These are phyloP conservation scores for Cheirogaleus major DNA, from an alignment of 2,797 vertebrate species.

Conservation along the genomic window DNA sequence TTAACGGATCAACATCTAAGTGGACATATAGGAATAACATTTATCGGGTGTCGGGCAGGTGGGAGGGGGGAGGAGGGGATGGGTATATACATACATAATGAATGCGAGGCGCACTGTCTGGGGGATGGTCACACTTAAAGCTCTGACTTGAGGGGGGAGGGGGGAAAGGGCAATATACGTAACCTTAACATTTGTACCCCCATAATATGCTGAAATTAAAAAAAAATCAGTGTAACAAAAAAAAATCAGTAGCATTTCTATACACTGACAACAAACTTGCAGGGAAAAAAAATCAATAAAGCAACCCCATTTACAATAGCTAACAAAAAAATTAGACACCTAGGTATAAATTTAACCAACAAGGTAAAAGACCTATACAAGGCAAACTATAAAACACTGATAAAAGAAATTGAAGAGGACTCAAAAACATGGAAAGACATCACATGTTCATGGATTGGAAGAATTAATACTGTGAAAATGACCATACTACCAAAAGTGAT, in stretches of 20 bases:
- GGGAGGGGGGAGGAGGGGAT: too few relatives aligned
- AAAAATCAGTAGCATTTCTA: background rate
- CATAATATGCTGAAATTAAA: too few relatives aligned
- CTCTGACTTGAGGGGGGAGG: too few relatives aligned
- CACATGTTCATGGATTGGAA: background rate
- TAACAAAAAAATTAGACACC: background rate
- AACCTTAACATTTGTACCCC: too few relatives aligned
- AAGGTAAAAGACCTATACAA: background rate
- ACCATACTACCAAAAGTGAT: background rate
- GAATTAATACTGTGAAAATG: background rate
- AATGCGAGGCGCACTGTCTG: too few relatives aligned
- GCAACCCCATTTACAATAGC: background rate
- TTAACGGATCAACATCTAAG: too few relatives aligned
- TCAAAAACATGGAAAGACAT: background rate
- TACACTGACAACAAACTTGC: background rate
- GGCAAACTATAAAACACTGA: background rate
- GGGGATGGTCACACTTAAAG: too few relatives aligned
- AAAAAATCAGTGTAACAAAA: too few relatives aligned
- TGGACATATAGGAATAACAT: too few relatives aligned
- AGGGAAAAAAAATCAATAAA: background rate
- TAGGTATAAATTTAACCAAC: background rate
- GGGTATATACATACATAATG: too few relatives aligned
- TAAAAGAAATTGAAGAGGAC: background rate
- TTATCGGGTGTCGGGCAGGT: too few relatives aligned
- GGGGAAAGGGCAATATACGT: too few relatives aligned